These are phyloP conservation scores for Halcyon smyrnensis DNA, from an alignment of 2,797 vertebrate species.

Conservation along the genomic window DNA sequence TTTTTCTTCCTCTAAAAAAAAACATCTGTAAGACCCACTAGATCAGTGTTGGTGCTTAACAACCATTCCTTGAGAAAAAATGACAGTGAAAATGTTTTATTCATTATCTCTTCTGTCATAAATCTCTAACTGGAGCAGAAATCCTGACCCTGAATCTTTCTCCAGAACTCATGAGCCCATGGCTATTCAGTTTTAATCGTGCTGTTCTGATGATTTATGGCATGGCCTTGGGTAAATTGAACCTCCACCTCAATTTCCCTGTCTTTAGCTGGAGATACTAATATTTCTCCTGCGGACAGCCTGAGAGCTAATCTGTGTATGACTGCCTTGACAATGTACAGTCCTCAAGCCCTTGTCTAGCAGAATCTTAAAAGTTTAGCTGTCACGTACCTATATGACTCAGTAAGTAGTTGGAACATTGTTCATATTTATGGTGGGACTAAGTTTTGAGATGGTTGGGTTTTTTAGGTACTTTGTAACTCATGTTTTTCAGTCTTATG, in stretches of 20 bases:
- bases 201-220: conserved; percentile 26
- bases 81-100: neutral
- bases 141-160: conserved; percentile 14
- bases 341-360: neutral
- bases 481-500: neutral
- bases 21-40: neutral
- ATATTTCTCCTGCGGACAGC: neutral
- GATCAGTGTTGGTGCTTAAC: neutral
- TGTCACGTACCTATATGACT: neutral
- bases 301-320: neutral
- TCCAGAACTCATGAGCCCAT: neutral
- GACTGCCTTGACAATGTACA: conserved; percentile 20
- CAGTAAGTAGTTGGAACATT: neutral
- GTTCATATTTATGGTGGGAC: neutral
- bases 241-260: conserved; percentile 12
- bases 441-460: neutral
- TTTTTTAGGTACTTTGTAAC: neutral
- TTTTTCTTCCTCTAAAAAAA: conserved; percentile 18
- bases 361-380: neutral
- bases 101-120: conserved; percentile 38
- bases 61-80: neutral
- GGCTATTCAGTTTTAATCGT: conserved; percentile 1
- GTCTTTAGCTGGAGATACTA: neutral
- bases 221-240: conserved; percentile 28
- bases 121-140: conserved; percentile 30